phyloP scores from a whole-genome alignment of 2,797 vertebrate species.

The Anisognathus igniventris region DNA sequence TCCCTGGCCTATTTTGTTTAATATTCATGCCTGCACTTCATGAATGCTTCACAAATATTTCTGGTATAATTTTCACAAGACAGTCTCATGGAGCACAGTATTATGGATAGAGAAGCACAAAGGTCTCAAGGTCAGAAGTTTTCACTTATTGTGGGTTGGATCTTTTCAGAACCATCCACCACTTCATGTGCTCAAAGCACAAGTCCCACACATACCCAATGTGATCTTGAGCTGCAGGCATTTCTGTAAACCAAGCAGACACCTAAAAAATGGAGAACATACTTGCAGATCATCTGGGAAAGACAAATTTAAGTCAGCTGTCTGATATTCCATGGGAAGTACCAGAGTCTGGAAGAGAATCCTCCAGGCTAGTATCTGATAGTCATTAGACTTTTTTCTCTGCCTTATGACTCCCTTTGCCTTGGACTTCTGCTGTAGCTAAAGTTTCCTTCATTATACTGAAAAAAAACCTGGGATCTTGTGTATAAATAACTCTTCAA shows the following conservation, averaged over 20 bases:
- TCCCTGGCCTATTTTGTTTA: background rate
- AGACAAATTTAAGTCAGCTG: background rate
- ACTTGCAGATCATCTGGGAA: background rate
- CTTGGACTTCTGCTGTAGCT: background rate
- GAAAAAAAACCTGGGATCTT: background rate
- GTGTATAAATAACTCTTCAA: background rate
- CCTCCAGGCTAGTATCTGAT: background rate
- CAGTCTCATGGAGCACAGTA: background rate
- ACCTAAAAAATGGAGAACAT: background rate
- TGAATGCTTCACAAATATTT: background rate
- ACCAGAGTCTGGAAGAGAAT: background rate
- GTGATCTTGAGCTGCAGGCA: background rate
- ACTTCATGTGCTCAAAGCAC: background rate
- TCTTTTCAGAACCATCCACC: background rate
- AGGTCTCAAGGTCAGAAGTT: background rate
- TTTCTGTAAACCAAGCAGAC: background rate
- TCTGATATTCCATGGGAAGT: background rate
- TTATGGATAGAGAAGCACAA: background rate
- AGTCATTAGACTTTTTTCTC: background rate
- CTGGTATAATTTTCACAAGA: background rate
- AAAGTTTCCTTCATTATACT: background rate
- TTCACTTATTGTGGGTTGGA: background rate
- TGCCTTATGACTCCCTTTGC: background rate
- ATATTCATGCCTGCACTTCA: background rate
- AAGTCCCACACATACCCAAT: background rate